phyloP scores from a whole-genome alignment of 2,113 vertebrate genomes.

The Romanogobio albipinnatus region DNA sequence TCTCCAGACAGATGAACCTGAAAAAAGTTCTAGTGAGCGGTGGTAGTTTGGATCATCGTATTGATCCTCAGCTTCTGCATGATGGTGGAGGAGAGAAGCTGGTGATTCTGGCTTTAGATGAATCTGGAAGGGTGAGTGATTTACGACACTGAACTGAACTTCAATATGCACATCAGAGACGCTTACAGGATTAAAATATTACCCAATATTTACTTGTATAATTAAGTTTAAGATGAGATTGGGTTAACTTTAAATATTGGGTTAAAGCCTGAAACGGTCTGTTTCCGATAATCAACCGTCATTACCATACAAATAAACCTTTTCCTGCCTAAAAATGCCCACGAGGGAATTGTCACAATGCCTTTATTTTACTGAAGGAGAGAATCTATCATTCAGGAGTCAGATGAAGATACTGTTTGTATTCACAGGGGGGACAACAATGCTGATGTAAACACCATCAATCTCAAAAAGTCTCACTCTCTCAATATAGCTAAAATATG shows the following conservation, averaged over 20 bases:
- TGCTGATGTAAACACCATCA: not conserved
- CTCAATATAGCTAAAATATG: not conserved
- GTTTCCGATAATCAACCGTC: not conserved
- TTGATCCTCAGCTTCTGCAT: conserved; percentile 85
- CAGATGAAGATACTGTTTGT: not conserved
- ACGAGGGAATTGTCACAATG: not conserved
- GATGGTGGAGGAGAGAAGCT: conserved; percentile 89
- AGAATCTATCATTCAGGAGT: not conserved
- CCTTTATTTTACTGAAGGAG: not conserved
- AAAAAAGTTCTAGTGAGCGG: conserved; percentile 93
- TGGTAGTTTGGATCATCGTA: conserved; percentile 89
- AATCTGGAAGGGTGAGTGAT: conserved; percentile 89
- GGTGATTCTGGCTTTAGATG: conserved; percentile 86
- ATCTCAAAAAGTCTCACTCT: not conserved
- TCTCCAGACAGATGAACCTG: conserved; percentile 88
- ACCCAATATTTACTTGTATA: not conserved
- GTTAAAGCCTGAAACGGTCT: not conserved
- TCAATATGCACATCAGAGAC: not conserved
- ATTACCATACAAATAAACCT: not conserved
- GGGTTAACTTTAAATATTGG: not conserved
- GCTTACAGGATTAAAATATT: not conserved
- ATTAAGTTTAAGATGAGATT: not conserved
- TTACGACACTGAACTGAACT: not conserved
- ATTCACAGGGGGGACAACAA: not conserved
- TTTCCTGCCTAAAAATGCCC: not conserved